Evolutionary conservation across 2,888 invertebrate species (phyloP), one percentile per base, ranked within the genome.

Genomic region (Coelogynopora nodosa): DNA sequence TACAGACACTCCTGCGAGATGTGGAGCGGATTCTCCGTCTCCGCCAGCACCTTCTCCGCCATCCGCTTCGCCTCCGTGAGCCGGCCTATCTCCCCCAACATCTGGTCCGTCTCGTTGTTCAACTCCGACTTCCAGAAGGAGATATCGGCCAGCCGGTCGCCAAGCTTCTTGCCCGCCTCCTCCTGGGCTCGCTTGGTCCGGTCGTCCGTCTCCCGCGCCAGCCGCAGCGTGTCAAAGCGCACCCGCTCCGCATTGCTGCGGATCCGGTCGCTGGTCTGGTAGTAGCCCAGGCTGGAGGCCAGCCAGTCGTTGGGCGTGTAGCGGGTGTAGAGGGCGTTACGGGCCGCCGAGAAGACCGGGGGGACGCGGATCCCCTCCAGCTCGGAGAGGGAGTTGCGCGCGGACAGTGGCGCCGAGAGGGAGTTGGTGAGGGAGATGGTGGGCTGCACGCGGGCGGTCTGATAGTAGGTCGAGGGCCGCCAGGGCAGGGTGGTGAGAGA

Each of bases 1-100:
- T 97, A 97, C 82, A 97, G 93, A 91, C 97, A 97, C 92, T 97
- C 97, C 92, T 97, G 96, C 31, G 96, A 95, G 89, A 97, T 95
- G 90, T 97, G 96, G 88, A 97, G 92, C 0, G 97, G 97, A 0
- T 95, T 96, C 91, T 97, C 97, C 86, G 96, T 94, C 90, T 96
- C 95, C 84, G 94, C 93, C 88, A 95, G 92, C 23, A 94, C 94
- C 90, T 94, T 94, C 90, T 94, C 94, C 82, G 96, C 92, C 23
- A 95, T 94, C 88, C 95, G 93, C 90, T 95, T 94, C 88, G 94
- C 93, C 90, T 94, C 95, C 93, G 90, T 94, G 93, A 92, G 95
- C 94, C 92, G 94, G 94, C 92, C 92, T 88, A 95, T 95, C 90
- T 97, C 97, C 0, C 94, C 94, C 85, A 96, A 94, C 89, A 96